phyloP scores from a whole-genome alignment of 1,140 invertebrate genomes.

The Halesus radiatus region DNA sequence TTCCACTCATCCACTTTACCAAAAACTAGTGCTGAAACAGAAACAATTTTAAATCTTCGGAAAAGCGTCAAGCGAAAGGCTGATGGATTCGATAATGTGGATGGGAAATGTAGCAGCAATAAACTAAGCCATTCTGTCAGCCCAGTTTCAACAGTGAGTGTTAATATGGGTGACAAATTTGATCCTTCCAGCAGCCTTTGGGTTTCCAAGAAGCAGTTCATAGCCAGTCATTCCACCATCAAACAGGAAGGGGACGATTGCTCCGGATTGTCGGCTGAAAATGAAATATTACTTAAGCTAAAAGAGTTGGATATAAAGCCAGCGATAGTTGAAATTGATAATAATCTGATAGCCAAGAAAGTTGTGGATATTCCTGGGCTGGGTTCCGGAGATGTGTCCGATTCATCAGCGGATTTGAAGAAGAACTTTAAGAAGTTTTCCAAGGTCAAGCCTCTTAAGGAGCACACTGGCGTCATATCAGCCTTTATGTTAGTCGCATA shows the following conservation, averaged over 20 bases:
- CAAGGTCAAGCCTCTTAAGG: conserved; percentile 47
- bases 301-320: conserved; percentile 47
- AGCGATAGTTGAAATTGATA: conserved; percentile 43
- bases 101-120: conserved; percentile 16
- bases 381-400: background rate
- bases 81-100: conserved; percentile 20
- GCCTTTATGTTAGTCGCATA: conserved; percentile 39
- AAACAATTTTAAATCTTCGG: conserved; percentile 13
- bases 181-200: background rate
- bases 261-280: background rate
- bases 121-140: background rate
- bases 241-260: conserved; percentile 5
- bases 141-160: background rate
- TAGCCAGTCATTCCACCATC: background rate
- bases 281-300: conserved; percentile 36
- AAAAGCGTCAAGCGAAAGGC: conserved; percentile 32
- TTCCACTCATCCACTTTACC: background rate
- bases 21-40: conserved; percentile 1
- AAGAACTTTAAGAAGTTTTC: conserved; percentile 53
- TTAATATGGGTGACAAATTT: background rate
- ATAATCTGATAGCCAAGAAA: conserved; percentile 44
- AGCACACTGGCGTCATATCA: conserved; percentile 36
- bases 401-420: conserved; percentile 6
- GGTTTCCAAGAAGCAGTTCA: conserved; percentile 15
- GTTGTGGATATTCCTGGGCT: background rate